Percentiles rank a stretch among this genome's conserved stretches.
These are phyloP conservation scores for Podabrus alpinus DNA, from an alignment of 2,888 invertebrate genomes.

Conservation along the genomic window DNA sequence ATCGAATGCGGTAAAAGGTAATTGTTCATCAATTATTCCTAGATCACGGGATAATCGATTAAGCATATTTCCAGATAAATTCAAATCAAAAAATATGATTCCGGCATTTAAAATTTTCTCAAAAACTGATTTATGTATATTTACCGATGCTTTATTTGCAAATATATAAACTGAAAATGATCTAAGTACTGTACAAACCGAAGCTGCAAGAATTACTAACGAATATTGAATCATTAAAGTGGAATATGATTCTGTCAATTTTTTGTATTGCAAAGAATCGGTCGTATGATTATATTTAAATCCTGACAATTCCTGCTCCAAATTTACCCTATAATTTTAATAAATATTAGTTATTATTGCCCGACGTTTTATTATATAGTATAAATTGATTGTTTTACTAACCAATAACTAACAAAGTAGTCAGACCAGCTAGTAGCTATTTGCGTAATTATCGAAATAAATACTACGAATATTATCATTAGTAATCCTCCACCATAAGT, in stretches of 20 bases:
- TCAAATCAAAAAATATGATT: slow-evolving; percentile 29
- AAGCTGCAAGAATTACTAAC: slow-evolving; percentile 36
- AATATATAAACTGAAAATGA: slow-evolving; percentile 32
- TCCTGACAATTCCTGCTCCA: slow-evolving; percentile 25
- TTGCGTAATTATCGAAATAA: slow-evolving; percentile 38
- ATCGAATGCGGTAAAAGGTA: slow-evolving; percentile 15
- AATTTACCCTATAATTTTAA: slow-evolving; percentile 28
- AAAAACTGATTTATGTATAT: slow-evolving; percentile 28
- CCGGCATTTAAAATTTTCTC: slow-evolving; percentile 27
- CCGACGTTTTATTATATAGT: no score
- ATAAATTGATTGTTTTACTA: slow-evolving; percentile 10
- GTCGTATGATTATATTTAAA: slow-evolving; percentile 18
- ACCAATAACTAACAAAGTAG: slow-evolving; percentile 42
- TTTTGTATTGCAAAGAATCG: slow-evolving; percentile 18
- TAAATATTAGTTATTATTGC: background rate
- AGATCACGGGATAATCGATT: slow-evolving; percentile 36
- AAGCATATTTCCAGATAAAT: slow-evolving; percentile 32
- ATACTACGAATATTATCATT: slow-evolving; percentile 33
- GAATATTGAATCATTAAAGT: slow-evolving; percentile 39
- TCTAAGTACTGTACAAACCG: slow-evolving; percentile 38
- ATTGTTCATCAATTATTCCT: slow-evolving; percentile 29
- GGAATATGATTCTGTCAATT: slow-evolving; percentile 1
- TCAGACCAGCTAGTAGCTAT: slow-evolving; percentile 35
- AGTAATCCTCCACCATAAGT: slow-evolving; percentile 40
- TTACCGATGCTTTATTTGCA: slow-evolving; percentile 26